phyloP scores from a whole-genome alignment of 1,140 invertebrate species.

The Brachionus manjavacas region DNA sequence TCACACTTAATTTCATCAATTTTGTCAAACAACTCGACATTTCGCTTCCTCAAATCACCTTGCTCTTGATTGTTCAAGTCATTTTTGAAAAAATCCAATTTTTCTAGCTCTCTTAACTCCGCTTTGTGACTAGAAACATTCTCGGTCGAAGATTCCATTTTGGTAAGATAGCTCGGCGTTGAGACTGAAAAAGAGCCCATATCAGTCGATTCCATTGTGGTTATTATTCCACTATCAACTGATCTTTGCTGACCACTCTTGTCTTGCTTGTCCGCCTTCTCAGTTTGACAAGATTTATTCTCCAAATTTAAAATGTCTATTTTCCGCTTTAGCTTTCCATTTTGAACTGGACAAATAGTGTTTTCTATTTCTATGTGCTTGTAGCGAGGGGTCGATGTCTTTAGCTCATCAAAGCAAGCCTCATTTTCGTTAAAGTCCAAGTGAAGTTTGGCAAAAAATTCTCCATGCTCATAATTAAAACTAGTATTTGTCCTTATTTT shows the following conservation, averaged over 20 bases:
- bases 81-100: neutral
- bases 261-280: neutral
- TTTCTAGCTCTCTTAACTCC: neutral
- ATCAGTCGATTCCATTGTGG: neutral
- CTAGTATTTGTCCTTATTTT: neutral
- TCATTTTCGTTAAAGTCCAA: neutral
- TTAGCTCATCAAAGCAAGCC: neutral
- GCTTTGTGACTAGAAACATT: conserved; percentile 11
- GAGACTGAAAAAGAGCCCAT: neutral
- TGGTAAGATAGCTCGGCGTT: neutral
- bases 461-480: conserved; percentile 8
- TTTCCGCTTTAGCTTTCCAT: neutral
- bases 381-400: conserved; percentile 10
- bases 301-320: neutral
- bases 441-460: neutral
- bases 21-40: neutral
- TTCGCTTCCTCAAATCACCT: neutral
- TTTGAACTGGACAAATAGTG: neutral
- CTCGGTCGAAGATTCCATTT: neutral
- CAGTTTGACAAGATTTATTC: conserved; percentile 1
- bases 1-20: neutral
- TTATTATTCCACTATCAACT: neutral
- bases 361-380: conserved; percentile 29
- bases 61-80: neutral
- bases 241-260: neutral